Conservation (phyloP, 2,888 invertebrate genomes). For the Phaonia tiefii region DNA sequence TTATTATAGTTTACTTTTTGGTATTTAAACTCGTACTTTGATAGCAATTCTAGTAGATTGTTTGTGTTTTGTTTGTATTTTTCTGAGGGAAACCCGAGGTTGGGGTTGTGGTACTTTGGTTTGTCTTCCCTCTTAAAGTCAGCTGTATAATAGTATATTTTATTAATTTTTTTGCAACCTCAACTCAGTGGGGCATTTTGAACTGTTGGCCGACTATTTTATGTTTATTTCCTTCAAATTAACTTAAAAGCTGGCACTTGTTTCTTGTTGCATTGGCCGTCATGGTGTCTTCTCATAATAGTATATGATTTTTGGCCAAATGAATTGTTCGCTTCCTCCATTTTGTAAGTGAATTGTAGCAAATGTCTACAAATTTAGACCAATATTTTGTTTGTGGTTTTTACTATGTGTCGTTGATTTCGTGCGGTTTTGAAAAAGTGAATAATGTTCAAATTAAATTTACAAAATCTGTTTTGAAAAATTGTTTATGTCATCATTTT, state of each 20-base stretch:
- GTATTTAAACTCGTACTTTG: conserved; percentile 11
- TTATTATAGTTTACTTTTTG: not conserved
- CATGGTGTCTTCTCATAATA: not conserved
- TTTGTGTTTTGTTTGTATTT: not conserved
- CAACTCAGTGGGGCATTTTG: conserved; percentile 24
- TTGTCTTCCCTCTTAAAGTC: not conserved
- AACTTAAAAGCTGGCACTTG: no score
- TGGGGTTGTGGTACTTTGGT: no score
- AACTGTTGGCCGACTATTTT: conserved; percentile 9
- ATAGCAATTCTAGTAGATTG: conserved; percentile 5
- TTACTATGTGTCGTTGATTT: not conserved
- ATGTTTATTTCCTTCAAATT: no score
- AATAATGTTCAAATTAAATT: not conserved
- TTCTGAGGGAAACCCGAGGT: conserved; percentile 8
- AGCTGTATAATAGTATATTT: no score
- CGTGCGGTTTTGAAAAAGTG: not conserved
- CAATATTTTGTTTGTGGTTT: not conserved
- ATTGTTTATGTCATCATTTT: conserved; percentile 44
- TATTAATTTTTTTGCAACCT: not conserved
- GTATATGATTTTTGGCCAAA: not conserved
- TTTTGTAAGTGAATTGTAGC: not conserved
- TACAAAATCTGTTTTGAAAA: no score
- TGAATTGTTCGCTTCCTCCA: not conserved
- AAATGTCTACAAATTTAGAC: conserved; percentile 2
- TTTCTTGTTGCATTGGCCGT: not conserved